Evolutionary conservation across 2,113 vertebrate genomes (phyloP), one percentile per base, ranked within the genome.

Genomic region (Bothrops jararaca): DNA sequence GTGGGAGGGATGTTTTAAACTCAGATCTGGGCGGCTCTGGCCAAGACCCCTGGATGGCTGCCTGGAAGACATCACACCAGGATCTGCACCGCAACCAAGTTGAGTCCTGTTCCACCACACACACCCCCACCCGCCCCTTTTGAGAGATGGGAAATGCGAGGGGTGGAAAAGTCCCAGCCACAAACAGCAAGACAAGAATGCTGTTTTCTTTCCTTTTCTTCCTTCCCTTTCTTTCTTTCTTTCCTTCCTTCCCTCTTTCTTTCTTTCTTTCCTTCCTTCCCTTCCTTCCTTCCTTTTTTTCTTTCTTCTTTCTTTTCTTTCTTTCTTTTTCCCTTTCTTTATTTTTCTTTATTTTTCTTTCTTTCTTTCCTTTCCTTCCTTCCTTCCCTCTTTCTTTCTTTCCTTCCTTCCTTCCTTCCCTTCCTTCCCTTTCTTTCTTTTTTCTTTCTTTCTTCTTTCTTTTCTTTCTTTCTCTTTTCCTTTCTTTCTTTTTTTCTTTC

Each of bases 1-100:
- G 89, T 1, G 91, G 45, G 39, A 54, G 88, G 95, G 22, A 90
- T 26, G 85, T 95, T 93, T 97, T 95, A 94, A 94, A 96, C 95
- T n/a, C n/a, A 93, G 52, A 94, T 93, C 95, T 85, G 89, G 0
- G 22, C 4, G 50, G 90, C 87, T 93, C 93, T 87, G 90, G 85
- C 89, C 94, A 95, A 91, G 60, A 57, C 94, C n/a, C 22, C 93
- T 91, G 90, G 45, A n/a, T 7, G 90, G 92, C 90, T 18, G 85
- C 10, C 50, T 3, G 92, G 92, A 0, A 42, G 29, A 69, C 34
- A 74, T 1, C 87, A 88, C 91, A 90, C 94, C 94, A 92, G 91
- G 95, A 93, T 93, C 96, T 74, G 96, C 92, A 60, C 42, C 2
- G 5, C 58, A 64, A 34, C 54, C 64, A 34, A 80, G n/a, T 74